Percentiles rank a stretch among this genome's conserved stretches.
phyloP scores from a whole-genome alignment of 2,888 invertebrate genomes.

The Electrophaes corylata region DNA sequence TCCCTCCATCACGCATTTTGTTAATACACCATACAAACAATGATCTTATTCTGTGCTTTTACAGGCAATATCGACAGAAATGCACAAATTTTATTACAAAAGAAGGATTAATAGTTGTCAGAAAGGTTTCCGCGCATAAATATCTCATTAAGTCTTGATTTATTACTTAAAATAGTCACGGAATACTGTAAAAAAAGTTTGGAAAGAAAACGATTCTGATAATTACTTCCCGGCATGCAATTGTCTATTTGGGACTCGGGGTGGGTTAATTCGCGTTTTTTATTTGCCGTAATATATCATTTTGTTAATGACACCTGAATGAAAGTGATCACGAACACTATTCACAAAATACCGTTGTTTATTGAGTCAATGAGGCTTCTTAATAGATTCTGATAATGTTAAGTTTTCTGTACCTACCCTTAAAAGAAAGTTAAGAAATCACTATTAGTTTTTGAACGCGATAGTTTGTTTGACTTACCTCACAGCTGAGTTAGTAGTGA shows the following conservation, averaged over 20 bases:
- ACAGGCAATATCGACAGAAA: slow-evolving; percentile 60
- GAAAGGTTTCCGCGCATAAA: slow-evolving; percentile 76
- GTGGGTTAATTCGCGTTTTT: slow-evolving; percentile 72
- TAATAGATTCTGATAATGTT: neutral
- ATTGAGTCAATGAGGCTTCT: slow-evolving; percentile 20
- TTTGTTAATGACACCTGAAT: slow-evolving; percentile 78
- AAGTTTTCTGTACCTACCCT: neutral
- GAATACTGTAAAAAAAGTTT: slow-evolving; percentile 73
- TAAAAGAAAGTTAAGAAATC: neutral
- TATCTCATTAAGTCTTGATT: slow-evolving; percentile 82
- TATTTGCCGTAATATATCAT: slow-evolving; percentile 77
- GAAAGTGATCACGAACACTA: slow-evolving; percentile 73
- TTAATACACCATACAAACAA: slow-evolving; percentile 5
- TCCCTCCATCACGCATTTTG: slow-evolving; percentile 36
- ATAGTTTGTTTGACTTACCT: no score
- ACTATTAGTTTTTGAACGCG: no score
- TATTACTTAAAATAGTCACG: slow-evolving; percentile 79
- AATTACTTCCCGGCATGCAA: slow-evolving; percentile 83
- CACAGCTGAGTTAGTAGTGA: no score
- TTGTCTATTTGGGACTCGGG: slow-evolving; percentile 73
- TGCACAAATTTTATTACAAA: slow-evolving; percentile 60
- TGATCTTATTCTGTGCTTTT: slow-evolving; percentile 17
- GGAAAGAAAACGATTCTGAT: slow-evolving; percentile 72
- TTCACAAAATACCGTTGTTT: slow-evolving; percentile 37
- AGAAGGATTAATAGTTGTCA: slow-evolving; percentile 80